Evolutionary conservation across 2,113 vertebrate genomes (phyloP), one percentile per base, ranked within the genome.

Genomic region (Phaethornis superciliosus): DNA sequence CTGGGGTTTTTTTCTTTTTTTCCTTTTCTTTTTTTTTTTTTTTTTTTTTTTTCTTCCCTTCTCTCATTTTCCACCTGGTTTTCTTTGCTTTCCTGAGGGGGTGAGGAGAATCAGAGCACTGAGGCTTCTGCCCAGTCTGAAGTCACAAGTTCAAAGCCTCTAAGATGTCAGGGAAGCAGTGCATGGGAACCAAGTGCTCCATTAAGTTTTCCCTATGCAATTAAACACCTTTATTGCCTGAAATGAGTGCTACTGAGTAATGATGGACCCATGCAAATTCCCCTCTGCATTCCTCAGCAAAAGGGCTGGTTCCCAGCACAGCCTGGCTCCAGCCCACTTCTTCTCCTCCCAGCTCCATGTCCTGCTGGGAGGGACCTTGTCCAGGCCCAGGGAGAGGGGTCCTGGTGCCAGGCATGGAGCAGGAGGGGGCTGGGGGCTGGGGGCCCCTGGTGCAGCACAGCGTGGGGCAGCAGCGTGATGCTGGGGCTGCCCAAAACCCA

Each of bases 131-230:
- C 44, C 76, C 16, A 0, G 35, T 40, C 32, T 19, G 2, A 16
- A 75, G 65, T 15, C 20, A 0, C 22, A 4, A 30, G 65, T 82
- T 49, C 85, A 58, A 76, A 81, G 92, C 51, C 76, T 59, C 15
- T 37, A 2, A 86, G 90, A 68, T 9, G 49, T 15, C 85, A 32
- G 88, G 85, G 88, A 83, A 67, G 85, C 55, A 44, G 76, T 4
- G 30, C 88, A 37, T 71, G 94, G 92, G 95, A 96, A 88, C 69
- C 1, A 24, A 81, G 76, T 3, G 88, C 94, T 71, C 90, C 92
- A 75, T 90, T 63, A 70, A 52, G 77, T 56, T 94, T 92, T 82
- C 92, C 90, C 92, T 68, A 27, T 40, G 88, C 86, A 96, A 94
- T 90, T 35, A 79, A 93, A 83, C 44, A 22, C 64, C 77, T 92